These are phyloP conservation scores for Callosobruchus maculatus DNA, from an alignment of 2,888 invertebrate species.

Conservation along the genomic window DNA sequence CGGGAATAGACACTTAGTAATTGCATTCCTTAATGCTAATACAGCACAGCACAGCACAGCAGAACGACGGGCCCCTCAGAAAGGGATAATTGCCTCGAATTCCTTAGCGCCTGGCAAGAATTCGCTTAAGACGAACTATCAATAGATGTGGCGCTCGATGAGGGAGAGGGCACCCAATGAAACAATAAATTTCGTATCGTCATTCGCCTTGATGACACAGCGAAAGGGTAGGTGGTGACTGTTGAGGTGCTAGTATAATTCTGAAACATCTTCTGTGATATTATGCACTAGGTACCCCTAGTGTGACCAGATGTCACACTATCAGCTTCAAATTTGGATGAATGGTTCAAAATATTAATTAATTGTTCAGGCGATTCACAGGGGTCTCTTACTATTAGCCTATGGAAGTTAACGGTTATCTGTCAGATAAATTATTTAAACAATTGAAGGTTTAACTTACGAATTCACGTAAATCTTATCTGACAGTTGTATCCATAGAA, in stretches of 20 bases:
- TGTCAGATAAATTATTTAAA: no score
- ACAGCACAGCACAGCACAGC: constrained; percentile 31
- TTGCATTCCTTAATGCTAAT: constrained; percentile 46
- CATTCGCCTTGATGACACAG: not conserved
- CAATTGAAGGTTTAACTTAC: no score
- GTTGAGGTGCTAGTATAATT: no score
- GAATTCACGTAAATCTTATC: no score
- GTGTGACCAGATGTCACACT: no score
- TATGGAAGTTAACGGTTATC: no score
- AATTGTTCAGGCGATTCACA: no score
- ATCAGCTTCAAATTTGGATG: no score
- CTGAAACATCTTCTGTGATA: not conserved
- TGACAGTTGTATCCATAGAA: no score
- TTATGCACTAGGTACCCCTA: not conserved
- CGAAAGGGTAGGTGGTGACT: not conserved
- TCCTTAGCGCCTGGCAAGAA: constrained; percentile 40
- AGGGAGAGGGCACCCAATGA: not conserved
- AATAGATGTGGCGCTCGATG: not conserved
- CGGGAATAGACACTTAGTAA: constrained; percentile 41
- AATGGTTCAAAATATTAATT: no score
- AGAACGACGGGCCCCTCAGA: constrained; percentile 24
- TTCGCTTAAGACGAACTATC: constrained; percentile 3
- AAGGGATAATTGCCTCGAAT: constrained; percentile 42
- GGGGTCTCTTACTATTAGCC: no score
- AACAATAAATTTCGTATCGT: not conserved